Evolutionary conservation across 2,888 invertebrate species (phyloP), one percentile per base, ranked within the genome.

Genomic region (Caenorhabditis doughertyi): DNA sequence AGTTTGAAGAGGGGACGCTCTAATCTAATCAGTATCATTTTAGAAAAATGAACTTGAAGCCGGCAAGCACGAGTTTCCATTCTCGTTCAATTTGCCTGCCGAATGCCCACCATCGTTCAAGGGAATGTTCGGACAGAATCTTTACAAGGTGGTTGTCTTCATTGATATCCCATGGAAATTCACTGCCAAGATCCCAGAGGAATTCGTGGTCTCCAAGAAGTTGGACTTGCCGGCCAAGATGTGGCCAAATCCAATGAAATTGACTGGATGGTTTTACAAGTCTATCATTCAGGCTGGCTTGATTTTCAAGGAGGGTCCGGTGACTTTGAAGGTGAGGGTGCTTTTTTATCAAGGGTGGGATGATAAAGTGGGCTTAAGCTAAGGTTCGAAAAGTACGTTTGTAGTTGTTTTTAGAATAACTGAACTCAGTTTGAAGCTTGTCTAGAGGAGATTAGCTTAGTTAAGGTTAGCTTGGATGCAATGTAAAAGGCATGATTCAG

Each of bases 251-350:
- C 18, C 44, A 3, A 18, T 18, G 3, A 47, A 47, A 18, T 18
- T 13, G 44, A 47, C 44, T 4, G 18, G 44, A 16, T 60, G 60
- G 60, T 60, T 42, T 27, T 60, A 42, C 42, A 23, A 27, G 2
- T 16, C 39, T 11, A 25, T 42, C 27, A 35, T 60, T 13, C 60
- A 25, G 25, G 23, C 60, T 16, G 60, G 60, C n/a, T 16, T 60
- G 13, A 16, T 60, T 27, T 60, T 60, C 60, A 42, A 42, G 42
- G 23, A 60, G 21, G 60, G 60, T 13, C 60, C 60, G n/a, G 60
- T 60, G 4, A 60, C 60, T 13, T n/a, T 60, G 42, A 60, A 44
- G 60, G 60, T 60, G 21, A 16, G 8, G 9, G 16, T 13, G 16
- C 13, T 35, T 5, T 35, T 5, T 5, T 35, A 5, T 35, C 7